Evolutionary conservation across 2,888 invertebrate species (phyloP), one percentile per base, ranked within the genome.

Genomic region (Tachina lurida): DNA sequence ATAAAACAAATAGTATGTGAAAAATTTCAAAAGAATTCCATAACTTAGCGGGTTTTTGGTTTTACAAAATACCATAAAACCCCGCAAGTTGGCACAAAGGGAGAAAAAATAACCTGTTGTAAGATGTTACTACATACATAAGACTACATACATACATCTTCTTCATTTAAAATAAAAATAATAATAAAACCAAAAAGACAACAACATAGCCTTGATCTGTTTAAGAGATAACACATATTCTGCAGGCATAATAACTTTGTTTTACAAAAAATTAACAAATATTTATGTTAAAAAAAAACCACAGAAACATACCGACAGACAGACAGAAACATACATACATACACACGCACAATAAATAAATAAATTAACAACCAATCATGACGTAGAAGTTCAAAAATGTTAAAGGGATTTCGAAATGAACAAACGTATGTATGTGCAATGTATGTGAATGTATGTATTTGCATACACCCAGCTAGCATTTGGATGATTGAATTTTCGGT

Each of bases 161-260:
- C 70, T 74, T 62, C 45, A 47, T 56, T 56, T n/a, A 68, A 49
- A 74, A 31, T 54, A 56, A 19, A 22, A 41, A 17, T 13, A 68
- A 22, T 19, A 62, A 45, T 7, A 54, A 74, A 62, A 77, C 43
- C 39, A 43, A 60, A 31, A 73, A 74, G 15, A 54, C 54, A 74
- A 74, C 62, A 80, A 79, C 54, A 73, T 79, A 74, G 82, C 87
- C 81, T 84, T 84, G 87, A 86, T 81, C 80, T 73, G 82, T 79
- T 84, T 84, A 81, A 81, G 52, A 60, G 17, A 58, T 15, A 77
- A 77, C 39, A 77, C 76, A 71, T 77, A 19, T 49, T 52, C 31
- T 19, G 41, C 15, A 63, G 41, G 12, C 31, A 15, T 2, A 60
- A 60, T 39, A 15, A 49, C 15, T 49, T n/a, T 49, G 7, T 49